Conservation (phyloP, 2,888 invertebrate species). For the Alitta virens region DNA sequence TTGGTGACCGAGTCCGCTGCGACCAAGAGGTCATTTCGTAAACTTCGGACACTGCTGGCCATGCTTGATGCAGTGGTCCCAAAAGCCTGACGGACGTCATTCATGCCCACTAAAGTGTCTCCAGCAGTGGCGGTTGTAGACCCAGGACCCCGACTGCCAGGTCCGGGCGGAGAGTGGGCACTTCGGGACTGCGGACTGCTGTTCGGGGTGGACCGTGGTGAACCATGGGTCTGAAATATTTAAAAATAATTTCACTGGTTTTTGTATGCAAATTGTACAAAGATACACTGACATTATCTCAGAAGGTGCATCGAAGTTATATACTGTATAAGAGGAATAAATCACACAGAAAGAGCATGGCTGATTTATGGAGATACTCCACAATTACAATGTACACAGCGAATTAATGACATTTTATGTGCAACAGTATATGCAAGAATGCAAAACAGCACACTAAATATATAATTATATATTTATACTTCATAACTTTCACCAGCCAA, state of each 20-base stretch:
- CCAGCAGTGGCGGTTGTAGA: conserved; percentile 48
- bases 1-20: conserved; percentile 97
- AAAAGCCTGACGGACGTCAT: conserved; percentile 60
- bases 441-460: background rate
- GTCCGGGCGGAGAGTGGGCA: conserved; percentile 39
- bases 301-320: no score
- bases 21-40: conserved; percentile 77
- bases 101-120: conserved; percentile 49
- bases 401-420: no score
- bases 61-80: conserved; percentile 37
- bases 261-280: no score
- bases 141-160: conserved; percentile 26
- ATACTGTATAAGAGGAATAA: no score
- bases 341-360: no score
- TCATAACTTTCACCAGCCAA: background rate
- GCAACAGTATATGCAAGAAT: no score
- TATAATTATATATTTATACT: background rate
- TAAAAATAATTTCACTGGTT: no score
- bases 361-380: no score
- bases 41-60: conserved; percentile 34
- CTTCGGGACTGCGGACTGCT: conserved; percentile 41
- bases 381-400: no score
- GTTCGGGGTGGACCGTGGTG: conserved; percentile 50
- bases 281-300: no score
- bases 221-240: conserved; percentile 46